phyloP scores from a whole-genome alignment of 2,888 invertebrate species.

The Pollenia griseotomentosa region DNA sequence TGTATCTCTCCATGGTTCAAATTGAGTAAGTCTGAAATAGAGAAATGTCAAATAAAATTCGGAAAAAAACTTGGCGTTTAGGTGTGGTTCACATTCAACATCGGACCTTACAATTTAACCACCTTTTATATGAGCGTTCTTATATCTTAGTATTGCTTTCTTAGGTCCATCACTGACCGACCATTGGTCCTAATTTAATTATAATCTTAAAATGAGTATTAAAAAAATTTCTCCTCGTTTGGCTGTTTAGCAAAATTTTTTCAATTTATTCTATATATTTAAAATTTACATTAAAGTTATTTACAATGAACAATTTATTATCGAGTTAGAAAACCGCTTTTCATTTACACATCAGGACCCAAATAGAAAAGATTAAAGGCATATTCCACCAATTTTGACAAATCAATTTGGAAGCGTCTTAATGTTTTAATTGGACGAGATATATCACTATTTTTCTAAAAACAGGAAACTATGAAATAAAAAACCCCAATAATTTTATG shows the following conservation, averaged over 20 bases:
- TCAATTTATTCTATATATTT: background rate
- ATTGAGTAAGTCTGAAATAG: too few species aligned
- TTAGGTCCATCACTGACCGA: too few species aligned
- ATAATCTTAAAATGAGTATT: too few species aligned
- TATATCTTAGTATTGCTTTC: too few species aligned
- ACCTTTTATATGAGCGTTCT: too few species aligned
- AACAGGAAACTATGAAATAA: background rate
- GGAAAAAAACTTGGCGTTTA: too few species aligned
- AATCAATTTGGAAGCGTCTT: conserved; percentile 38
- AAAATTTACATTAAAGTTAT: background rate
- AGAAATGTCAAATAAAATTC: too few species aligned
- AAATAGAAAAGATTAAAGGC: conserved; percentile 22
- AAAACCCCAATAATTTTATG: background rate
- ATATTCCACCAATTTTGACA: conserved; percentile 30
- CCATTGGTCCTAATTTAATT: too few species aligned
- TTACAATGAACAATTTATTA: background rate
- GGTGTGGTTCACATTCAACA: too few species aligned
- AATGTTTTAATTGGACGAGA: conserved; percentile 31
- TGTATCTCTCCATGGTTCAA: too few species aligned
- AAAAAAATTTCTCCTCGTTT: too few species aligned
- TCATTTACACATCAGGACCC: conserved; percentile 27
- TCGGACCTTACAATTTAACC: too few species aligned
- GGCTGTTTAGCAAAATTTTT: background rate
- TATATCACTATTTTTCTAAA: conserved; percentile 22
- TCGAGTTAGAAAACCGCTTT: background rate